These are phyloP conservation scores for Dermatemys mawii DNA, from an alignment of 2,113 vertebrate species.

Conservation along the genomic window DNA sequence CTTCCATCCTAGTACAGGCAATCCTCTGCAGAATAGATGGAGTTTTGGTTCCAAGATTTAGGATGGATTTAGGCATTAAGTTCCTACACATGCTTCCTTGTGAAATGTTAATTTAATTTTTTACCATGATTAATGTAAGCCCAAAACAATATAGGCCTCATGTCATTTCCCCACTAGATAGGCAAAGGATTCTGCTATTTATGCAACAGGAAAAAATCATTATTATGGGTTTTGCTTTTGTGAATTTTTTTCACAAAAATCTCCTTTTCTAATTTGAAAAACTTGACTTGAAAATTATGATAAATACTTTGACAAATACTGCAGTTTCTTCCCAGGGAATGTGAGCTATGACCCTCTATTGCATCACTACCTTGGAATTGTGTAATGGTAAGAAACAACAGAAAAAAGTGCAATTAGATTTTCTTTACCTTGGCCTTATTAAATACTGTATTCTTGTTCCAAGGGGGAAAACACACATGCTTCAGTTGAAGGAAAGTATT, in stretches of 20 bases:
- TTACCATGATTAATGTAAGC: not conserved
- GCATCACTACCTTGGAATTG: slow-evolving; percentile 18
- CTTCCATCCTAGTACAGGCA: not conserved
- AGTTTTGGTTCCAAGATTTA: not conserved
- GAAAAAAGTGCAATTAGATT: slow-evolving; percentile 25
- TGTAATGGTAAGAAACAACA: slow-evolving; percentile 43
- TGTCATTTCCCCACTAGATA: not conserved
- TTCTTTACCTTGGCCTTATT: slow-evolving; percentile 66
- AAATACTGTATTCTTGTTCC: slow-evolving; percentile 2
- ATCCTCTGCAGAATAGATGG: not conserved
- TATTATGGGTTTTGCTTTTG: not conserved
- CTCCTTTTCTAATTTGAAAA: not conserved
- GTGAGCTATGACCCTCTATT: slow-evolving; percentile 31
- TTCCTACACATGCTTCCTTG: not conserved
- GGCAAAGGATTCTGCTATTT: not conserved
- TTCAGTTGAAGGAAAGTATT: slow-evolving; percentile 39
- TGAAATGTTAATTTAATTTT: not conserved
- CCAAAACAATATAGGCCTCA: not conserved
- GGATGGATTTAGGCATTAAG: not conserved
- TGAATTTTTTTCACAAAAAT: not conserved
- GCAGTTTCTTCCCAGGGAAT: not conserved
- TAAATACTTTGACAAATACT: slow-evolving; percentile 8
- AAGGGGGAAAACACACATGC: not conserved
- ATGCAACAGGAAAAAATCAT: fast-evolving
- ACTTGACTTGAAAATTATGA: not conserved